Conservation (phyloP, 2,888 invertebrate species). For the Frankliniella fusca region DNA sequence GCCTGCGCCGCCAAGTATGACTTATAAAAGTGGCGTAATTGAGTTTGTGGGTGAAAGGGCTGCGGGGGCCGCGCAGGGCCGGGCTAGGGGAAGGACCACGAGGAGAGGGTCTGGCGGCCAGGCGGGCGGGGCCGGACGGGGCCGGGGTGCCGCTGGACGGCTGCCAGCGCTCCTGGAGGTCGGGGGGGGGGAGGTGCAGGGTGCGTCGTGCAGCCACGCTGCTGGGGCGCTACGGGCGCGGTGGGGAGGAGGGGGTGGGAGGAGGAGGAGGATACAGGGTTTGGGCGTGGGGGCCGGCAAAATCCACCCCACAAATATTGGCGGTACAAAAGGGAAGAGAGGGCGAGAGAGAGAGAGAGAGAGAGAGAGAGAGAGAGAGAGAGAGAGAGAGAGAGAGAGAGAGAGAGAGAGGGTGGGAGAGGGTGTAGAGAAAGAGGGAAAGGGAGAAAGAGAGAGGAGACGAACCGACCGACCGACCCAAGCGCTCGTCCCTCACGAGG, state of each 20-base stretch:
- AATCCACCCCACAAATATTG: constrained; percentile 10
- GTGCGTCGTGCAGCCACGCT: neutral
- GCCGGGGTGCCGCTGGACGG: neutral
- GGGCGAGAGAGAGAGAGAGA: neutral
- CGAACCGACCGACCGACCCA: too few relatives aligned
- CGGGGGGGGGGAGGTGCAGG: too few relatives aligned
- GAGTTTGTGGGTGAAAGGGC: constrained; percentile 21
- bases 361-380: neutral
- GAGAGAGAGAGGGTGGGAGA: too few relatives aligned
- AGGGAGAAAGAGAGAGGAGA: too few relatives aligned
- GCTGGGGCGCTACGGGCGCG: neutral
- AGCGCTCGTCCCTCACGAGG: too few relatives aligned
- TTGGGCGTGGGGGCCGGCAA: neutral
- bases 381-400: neutral
- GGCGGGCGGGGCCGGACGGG: neutral
- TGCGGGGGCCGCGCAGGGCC: neutral
- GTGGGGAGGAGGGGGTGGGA: too few relatives aligned
- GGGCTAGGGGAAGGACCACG: neutral
- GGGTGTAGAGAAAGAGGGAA: too few relatives aligned
- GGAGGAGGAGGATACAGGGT: neutral
- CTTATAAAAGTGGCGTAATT: constrained; percentile 26
- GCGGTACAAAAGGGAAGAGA: neutral
- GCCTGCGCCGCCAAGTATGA: neutral
- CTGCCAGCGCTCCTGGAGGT: neutral
- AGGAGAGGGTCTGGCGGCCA: neutral